These are phyloP conservation scores for Rhyacichthys aspro DNA, from an alignment of 2,797 vertebrate species.

Conservation along the genomic window DNA sequence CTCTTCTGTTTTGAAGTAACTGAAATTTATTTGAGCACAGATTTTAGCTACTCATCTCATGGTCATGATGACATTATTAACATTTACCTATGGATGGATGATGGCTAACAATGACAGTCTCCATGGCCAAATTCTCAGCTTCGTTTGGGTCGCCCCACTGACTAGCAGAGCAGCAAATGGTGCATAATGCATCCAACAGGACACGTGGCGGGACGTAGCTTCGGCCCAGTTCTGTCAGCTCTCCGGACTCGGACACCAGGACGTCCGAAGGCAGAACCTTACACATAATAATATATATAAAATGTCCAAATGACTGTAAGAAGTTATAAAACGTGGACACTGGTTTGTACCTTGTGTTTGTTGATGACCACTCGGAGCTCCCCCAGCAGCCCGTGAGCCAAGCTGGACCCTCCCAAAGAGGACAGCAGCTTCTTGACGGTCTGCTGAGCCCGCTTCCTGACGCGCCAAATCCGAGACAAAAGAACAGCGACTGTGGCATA, in stretches of 20 bases:
- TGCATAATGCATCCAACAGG: constrained; percentile 86
- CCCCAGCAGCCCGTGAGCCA: constrained; percentile 89
- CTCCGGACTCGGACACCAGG: constrained; percentile 86
- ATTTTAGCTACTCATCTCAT: too few species aligned
- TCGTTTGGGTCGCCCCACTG: constrained; percentile 82
- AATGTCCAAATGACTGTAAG: constrained; percentile 5
- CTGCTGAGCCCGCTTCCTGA: constrained; percentile 91
- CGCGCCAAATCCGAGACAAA: constrained; percentile 88
- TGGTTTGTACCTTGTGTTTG: constrained; percentile 87
- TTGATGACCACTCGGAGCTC: constrained; percentile 87
- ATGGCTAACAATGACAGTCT: constrained; percentile 88
- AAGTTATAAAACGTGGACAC: neutral
- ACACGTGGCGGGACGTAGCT: constrained; percentile 84
- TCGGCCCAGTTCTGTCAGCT: constrained; percentile 87
- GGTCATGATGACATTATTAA: too few species aligned
- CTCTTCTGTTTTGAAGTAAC: too few species aligned
- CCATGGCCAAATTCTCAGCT: constrained; percentile 87
- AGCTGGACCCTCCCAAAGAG: constrained; percentile 85
- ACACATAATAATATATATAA: too few species aligned
- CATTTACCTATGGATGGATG: constrained; percentile 95
- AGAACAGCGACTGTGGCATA: constrained; percentile 84
- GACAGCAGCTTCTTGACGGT: constrained; percentile 88
- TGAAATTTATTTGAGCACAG: too few species aligned
- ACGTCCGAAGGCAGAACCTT: constrained; percentile 87
- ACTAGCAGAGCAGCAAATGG: constrained; percentile 85